phyloP scores from a whole-genome alignment of 2,797 vertebrate genomes.

The Gymnoscopelus microlampas region DNA sequence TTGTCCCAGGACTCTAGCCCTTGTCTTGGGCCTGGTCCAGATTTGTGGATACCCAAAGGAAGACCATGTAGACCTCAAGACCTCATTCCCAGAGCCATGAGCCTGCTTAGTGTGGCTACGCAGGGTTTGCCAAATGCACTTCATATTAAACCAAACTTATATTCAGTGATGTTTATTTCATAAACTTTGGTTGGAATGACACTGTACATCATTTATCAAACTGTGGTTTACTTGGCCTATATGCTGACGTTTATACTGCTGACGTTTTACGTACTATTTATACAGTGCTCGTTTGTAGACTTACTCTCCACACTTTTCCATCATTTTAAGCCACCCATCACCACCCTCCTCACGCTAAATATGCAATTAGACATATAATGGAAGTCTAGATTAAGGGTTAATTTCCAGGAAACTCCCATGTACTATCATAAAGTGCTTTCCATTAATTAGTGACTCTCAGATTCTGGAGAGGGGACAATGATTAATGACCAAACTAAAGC shows the following conservation, averaged over 20 bases:
- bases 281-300: constrained; percentile 16
- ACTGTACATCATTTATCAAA: constrained; percentile 23
- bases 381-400: constrained; percentile 72
- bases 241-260: constrained; percentile 38
- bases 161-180: constrained; percentile 1
- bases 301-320: constrained; percentile 38
- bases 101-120: too few species aligned
- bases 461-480: constrained; percentile 66
- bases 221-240: constrained; percentile 27
- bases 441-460: constrained; percentile 72
- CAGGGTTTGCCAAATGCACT: neutral
- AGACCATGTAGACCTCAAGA: too few species aligned
- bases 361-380: constrained; percentile 63
- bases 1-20: constrained; percentile 48
- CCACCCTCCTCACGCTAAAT: constrained; percentile 31
- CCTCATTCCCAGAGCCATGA: too few species aligned
- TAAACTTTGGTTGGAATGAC: neutral
- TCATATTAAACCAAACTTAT: neutral
- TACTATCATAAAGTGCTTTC: constrained; percentile 76
- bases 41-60: constrained; percentile 9
- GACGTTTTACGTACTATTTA: constrained; percentile 43
- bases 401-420: constrained; percentile 78
- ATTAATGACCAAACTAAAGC: constrained; percentile 63
- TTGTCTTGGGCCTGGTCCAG: constrained; percentile 19
- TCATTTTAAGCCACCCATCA: constrained; percentile 41